Evolutionary conservation across 2,888 invertebrate species (phyloP), one percentile per base, ranked within the genome.

Genomic region (Campoplex capitator): DNA sequence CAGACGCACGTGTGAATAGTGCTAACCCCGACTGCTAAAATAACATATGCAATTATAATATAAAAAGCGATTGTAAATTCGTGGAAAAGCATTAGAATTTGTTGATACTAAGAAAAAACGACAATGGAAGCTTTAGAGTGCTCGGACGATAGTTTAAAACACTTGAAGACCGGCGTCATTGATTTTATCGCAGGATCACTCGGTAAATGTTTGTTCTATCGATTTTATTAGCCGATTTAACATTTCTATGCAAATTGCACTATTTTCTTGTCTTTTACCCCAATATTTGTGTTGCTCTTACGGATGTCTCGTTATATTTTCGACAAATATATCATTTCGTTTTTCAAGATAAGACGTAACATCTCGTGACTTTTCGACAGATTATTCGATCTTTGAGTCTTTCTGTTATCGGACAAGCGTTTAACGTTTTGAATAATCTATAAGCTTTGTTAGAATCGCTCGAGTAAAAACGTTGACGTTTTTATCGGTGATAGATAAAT

Each of bases 121-220:
- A 84, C 90, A 56, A 74, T 89, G 74, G 90, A 90, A 74, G 54
- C 70, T 62, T 70, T 83, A 42, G 89, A 89, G 83, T 83, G 58
- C 68, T 80, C 89, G 85, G 88, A 80, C 73, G 62, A 84, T 18
- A 81, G 80, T 58, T 93, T 94, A 85, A 92, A 90, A 54, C 92
- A 89, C 84, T 89, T 96, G 65, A 97, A 96, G 94, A 96, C 96
- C 95, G 97, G 97, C 51, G 88, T 96, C 18, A 97, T 98, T 91
- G 98, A 98, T 94, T 97, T 98, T 91, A 95, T 96, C 28, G 97
- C 97, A 88, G 98, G 98, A 88, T 98, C 98, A 67, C 93, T 98
- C 89, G 98, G 98, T 98, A 95, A 95, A 85, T 42, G 81, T 78
- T 51, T 67, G 83, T 85, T 78, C 23, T 42, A 8, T 54, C 7